phyloP scores from a whole-genome alignment of 2,797 vertebrate species.

The Martes flavigula region DNA sequence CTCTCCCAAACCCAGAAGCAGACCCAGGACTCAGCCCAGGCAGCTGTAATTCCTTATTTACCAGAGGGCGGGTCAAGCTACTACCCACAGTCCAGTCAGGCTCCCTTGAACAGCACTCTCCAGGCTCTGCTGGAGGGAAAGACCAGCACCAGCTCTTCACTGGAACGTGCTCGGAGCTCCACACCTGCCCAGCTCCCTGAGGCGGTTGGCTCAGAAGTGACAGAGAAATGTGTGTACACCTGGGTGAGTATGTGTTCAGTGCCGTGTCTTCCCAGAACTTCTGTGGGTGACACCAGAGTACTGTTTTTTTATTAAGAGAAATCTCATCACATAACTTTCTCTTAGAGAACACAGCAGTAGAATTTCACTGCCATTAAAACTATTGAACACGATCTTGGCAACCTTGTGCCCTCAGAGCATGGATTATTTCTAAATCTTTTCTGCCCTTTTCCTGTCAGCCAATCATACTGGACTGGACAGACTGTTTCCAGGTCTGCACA shows the following conservation, averaged over 20 bases:
- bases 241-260: not conserved
- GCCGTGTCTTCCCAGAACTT: not conserved
- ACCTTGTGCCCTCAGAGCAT: not conserved
- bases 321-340: not conserved
- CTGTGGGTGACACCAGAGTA: not conserved
- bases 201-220: not conserved
- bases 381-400: too few species aligned
- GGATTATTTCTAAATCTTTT: not conserved
- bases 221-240: not conserved
- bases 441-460: not conserved
- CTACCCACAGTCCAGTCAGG: too few species aligned
- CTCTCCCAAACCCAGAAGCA: not conserved
- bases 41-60: not conserved
- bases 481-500: not conserved
- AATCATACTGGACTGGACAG: not conserved
- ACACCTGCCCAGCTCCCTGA: not conserved
- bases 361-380: too few species aligned
- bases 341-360: not conserved
- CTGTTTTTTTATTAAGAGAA: not conserved
- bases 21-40: too few species aligned
- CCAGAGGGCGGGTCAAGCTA: not conserved
- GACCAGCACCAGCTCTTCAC: too few species aligned
- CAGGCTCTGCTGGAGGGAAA: not conserved
- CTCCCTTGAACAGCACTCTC: not conserved
- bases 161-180: rapidly evolving